Evolutionary conservation across 2,888 invertebrate genomes (phyloP), one percentile per base, ranked within the genome.

Genomic region (Sarcophaga variegata): DNA sequence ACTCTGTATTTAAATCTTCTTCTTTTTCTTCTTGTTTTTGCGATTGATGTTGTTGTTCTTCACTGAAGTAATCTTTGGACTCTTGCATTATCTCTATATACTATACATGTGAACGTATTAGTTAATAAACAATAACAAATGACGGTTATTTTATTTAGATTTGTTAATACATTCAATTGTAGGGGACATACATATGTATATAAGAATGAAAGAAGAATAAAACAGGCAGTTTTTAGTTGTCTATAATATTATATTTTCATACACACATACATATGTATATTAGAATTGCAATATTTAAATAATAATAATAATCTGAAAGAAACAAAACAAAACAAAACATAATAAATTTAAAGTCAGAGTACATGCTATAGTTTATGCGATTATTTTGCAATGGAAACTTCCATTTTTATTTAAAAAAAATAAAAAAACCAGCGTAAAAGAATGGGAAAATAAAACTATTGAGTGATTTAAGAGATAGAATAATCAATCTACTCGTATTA

Each of bases 11-110:
- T 10, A 37, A 37, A 37, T 37, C 8, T 37, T 8, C 37, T 37
- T 37, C 8, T 8, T 10, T 2, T 37, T 37, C 37, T 37, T 37
- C 0, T 37, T 37, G 37, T 37, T 37, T 37, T 54, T 54, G 54
- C 17, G 54, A 54, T 54, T 4, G 54, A 3, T 17, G 17, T 12
- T 4, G 1, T 54, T 54, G 12, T 54, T 54, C 17, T 54, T 14
- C 17, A 64, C 59, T 82, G 25, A 25, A 77, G 69, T 71, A 77
- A 83, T 71, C 82, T 83, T 83, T 83, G 77, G 77, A 83, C 82
- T 83, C 66, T 72, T 70, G 64, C 27, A 71, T 82, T 76, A 76
- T 71, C 77, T 83, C 77, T 77, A 6, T 71, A 54, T 71, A 37
- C 37, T 10, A 37, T 1, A 37, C 2, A 37, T 37, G 8, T 37